Evolutionary conservation across 1,140 invertebrate genomes (phyloP).

Genomic region (Proales similis): DNA sequence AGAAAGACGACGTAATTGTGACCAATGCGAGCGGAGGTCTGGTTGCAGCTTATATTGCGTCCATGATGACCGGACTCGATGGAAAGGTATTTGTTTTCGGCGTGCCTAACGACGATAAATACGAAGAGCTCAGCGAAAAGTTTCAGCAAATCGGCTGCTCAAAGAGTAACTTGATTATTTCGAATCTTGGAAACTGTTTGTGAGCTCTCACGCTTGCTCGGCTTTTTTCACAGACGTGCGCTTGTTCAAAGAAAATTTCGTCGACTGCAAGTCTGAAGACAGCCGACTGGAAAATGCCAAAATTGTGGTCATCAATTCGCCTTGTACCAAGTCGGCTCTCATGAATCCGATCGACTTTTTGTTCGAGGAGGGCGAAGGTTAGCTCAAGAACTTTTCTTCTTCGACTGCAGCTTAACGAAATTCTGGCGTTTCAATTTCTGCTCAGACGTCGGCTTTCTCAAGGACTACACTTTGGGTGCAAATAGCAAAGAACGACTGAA

Average conservation of each 20-base stretch:
- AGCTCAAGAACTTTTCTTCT: not conserved
- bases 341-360: constrained; percentile 38
- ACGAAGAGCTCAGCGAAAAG: constrained; percentile 4
- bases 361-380: constrained; percentile 37
- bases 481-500: constrained; percentile 17
- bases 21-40: constrained; percentile 27
- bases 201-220: not conserved
- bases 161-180: not conserved
- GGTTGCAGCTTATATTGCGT: not conserved
- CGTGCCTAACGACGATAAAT: constrained; percentile 9
- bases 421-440: not conserved
- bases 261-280: constrained; percentile 17
- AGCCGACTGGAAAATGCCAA: constrained; percentile 30
- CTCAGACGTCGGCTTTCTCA: constrained; percentile 27
- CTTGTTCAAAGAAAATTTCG: constrained; percentile 20
- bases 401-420: not conserved
- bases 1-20: constrained; percentile 35
- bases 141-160: constrained; percentile 13
- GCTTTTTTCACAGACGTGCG: constrained; percentile 17
- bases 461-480: constrained; percentile 12
- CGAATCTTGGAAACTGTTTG: not conserved
- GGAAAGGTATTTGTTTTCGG: constrained; percentile 32
- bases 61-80: constrained; percentile 27
- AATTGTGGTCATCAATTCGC: constrained; percentile 33
- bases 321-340: constrained; percentile 17